phyloP scores from a whole-genome alignment of 2,797 vertebrate genomes.

The Pseudomugil tenellus region DNA sequence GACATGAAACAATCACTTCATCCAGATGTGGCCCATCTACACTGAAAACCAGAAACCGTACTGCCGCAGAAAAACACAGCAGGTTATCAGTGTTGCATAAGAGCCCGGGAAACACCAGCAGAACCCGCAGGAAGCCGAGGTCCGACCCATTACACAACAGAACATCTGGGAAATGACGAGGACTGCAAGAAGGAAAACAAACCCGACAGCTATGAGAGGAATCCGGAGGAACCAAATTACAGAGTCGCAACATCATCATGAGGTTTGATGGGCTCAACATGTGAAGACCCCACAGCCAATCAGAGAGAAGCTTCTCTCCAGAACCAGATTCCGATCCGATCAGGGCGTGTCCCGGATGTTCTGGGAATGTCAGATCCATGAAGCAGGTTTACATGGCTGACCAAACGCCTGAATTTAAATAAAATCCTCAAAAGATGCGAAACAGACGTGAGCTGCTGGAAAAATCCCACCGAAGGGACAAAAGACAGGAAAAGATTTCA shows the following conservation, averaged over 20 bases:
- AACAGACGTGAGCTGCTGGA: too few species aligned
- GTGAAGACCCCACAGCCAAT: neutral
- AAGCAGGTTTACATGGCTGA: too few species aligned
- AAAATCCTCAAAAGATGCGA: too few species aligned
- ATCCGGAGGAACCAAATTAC: slow-evolving; percentile 4
- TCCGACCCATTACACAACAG: slow-evolving; percentile 37
- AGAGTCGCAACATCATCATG: neutral
- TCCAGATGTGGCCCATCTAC: neutral
- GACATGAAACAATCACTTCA: neutral
- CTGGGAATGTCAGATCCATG: too few species aligned
- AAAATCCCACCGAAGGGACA: too few species aligned
- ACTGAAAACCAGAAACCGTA: neutral
- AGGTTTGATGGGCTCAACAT: neutral
- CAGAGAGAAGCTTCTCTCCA: neutral
- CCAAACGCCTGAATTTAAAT: too few species aligned
- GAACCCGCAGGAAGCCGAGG: slow-evolving; percentile 30
- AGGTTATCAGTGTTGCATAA: slow-evolving; percentile 23
- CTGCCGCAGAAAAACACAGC: slow-evolving; percentile 4
- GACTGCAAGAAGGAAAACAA: too few species aligned
- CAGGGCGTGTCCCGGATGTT: too few species aligned
- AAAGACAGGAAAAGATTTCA: too few species aligned
- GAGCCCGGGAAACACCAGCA: slow-evolving; percentile 17
- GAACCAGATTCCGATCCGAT: neutral
- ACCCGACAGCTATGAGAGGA: slow-evolving; percentile 1
- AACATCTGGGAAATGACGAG: slow-evolving; percentile 27